phyloP scores from a whole-genome alignment of 1,140 invertebrate species.

The Paralvinella palmiformis region DNA sequence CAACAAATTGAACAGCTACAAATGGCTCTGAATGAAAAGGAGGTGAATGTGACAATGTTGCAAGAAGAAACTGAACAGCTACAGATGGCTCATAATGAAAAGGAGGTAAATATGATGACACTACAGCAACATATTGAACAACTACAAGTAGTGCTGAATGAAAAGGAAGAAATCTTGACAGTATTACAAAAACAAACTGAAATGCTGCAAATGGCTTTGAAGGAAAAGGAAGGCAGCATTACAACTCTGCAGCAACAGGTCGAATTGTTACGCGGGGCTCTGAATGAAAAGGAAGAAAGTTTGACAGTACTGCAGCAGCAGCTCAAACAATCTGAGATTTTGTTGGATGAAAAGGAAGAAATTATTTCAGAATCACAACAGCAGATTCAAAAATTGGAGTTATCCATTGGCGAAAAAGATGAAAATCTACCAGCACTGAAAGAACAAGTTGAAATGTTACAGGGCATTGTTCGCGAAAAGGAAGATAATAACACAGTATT shows the following conservation, averaged over 20 bases:
- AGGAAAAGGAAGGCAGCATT: conserved; percentile 4
- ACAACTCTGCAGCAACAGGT: not conserved
- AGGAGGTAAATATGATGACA: not conserved
- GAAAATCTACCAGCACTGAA: too few species aligned
- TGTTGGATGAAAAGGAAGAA: not conserved
- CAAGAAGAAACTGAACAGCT: not conserved
- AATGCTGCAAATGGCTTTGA: not conserved
- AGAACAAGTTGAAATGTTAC: too few species aligned
- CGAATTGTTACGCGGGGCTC: not conserved
- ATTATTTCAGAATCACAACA: conserved; percentile 1
- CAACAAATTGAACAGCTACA: not conserved
- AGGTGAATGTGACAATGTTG: not conserved
- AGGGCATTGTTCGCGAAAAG: too few species aligned
- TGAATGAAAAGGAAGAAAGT: not conserved
- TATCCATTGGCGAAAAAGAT: too few species aligned
- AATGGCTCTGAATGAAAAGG: conserved; percentile 7
- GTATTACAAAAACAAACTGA: not conserved
- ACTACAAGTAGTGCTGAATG: not conserved
- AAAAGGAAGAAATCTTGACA: not conserved
- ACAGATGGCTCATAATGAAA: not conserved
- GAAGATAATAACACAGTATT: too few species aligned
- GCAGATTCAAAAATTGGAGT: too few species aligned
- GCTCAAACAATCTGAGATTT: not conserved
- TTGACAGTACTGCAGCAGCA: not conserved
- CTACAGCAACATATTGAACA: not conserved